Base-by-base conservation (phyloP, 2,888 invertebrate genomes). In the Barypeithes pellucidus region DNA sequence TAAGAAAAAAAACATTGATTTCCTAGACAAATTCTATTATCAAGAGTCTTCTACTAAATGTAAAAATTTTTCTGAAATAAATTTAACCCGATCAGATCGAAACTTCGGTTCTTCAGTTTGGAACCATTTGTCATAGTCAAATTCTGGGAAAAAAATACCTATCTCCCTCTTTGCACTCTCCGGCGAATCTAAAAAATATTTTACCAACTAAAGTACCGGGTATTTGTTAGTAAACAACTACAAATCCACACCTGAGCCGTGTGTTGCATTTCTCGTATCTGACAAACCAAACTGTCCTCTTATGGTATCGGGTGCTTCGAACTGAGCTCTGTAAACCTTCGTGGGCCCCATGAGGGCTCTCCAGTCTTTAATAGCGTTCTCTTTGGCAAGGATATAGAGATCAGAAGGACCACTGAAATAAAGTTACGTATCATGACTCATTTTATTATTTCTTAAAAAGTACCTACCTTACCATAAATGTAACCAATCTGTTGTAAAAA, bases 261-360 rank as follows among this genome's bases (percentile, higher is more conserved):
- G 98, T 9, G 94, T 93, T 1, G 95, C 96, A 88, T 98, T 98
- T 80, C 98, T 90, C 0, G 98, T 98, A 84, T 98, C 98, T 0
- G 97, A 95, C 16, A 98, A 87, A 0, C 98, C 98, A 87, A 93
- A 96, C 82, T 89, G 88, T 1, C 95, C 95, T 79, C 98, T 88
- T 75, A 98, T 91, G 65, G 93, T 91, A 66, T 92, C 85, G 0
- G 97, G 97, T 67, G 92, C 90, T 69, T 90, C 90, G 82, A 92
- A 94, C 73, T 95, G 92, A 0, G 95, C 92, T 84, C 91, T 92
- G 82, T 89, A 94, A 0, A 94, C 94, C 87, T 96, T 96, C 0
- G 98, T 97, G 0, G 97, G 97, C 0, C 98, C 98, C 88, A 98
- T 92, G 60, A 97, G 85, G 63, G 86, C 83, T 76, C 98, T 89